Percentiles rank a stretch among this genome's conserved stretches.
Conservation (phyloP, 64 coral and sea anemone species). For the Porites australiensis region DNA sequence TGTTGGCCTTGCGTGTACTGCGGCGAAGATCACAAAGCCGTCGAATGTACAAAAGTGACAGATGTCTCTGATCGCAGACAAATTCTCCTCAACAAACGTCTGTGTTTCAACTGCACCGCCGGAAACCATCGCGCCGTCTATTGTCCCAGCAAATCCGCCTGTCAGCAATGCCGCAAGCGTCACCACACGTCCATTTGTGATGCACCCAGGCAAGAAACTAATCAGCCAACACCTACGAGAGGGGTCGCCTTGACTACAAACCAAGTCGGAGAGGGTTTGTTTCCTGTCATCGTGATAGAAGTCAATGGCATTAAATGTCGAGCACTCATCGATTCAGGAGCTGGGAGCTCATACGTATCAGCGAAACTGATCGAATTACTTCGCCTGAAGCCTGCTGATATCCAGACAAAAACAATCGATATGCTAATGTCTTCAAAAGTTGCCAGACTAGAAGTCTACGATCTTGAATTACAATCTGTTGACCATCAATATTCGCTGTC, state of each 20-base stretch:
- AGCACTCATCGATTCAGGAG: slow-evolving; percentile 55
- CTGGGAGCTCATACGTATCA: slow-evolving; percentile 41
- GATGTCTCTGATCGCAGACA: not conserved
- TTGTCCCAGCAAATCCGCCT: slow-evolving; percentile 34
- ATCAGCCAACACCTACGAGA: not conserved
- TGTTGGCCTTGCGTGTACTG: slow-evolving; percentile 65
- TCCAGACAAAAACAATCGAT: too few relatives aligned
- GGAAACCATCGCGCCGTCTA: slow-evolving; percentile 34
- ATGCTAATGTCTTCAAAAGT: too few relatives aligned
- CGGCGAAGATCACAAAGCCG: slow-evolving; percentile 45
- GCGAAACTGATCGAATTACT: too few relatives aligned
- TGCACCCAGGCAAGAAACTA: not conserved
- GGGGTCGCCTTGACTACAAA: slow-evolving; percentile 44
- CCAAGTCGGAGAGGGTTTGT: slow-evolving; percentile 31
- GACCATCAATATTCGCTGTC: not conserved
- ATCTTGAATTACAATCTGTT: slow-evolving; percentile 11
- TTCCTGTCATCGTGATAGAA: slow-evolving; percentile 48
- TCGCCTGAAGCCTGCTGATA: too few relatives aligned
- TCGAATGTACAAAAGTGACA: slow-evolving; percentile 44
- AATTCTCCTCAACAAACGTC: slow-evolving; percentile 39
- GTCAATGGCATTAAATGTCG: slow-evolving; percentile 52
- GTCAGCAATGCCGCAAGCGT: slow-evolving; percentile 30
- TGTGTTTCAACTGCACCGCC: slow-evolving; percentile 50
- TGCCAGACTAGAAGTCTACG: too few relatives aligned
- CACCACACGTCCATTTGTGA: slow-evolving; percentile 59